These are phyloP conservation scores for Buceros bicornis DNA, from an alignment of 2,797 vertebrate species.

Conservation along the genomic window DNA sequence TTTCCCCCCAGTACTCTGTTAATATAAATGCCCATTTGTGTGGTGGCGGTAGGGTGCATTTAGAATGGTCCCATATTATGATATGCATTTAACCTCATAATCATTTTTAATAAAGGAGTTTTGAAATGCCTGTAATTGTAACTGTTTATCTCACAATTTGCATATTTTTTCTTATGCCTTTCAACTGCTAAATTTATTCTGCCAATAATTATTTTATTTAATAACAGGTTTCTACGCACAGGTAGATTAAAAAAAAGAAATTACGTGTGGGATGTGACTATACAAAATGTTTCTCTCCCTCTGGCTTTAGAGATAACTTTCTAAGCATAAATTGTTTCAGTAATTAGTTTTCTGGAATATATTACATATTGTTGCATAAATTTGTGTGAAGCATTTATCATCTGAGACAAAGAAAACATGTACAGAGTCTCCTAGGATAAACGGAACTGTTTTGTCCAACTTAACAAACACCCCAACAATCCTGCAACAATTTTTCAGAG, in stretches of 20 bases:
- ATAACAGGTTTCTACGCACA: neutral
- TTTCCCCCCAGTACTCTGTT: neutral
- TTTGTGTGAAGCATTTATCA: neutral
- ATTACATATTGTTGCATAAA: conserved; percentile 14
- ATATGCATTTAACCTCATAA: neutral
- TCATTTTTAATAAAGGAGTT: neutral
- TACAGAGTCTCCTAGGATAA: neutral
- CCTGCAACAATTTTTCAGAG: neutral
- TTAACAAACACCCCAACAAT: neutral
- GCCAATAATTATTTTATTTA: neutral
- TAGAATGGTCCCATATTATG: neutral
- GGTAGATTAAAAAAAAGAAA: conserved; percentile 32
- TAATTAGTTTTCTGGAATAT: conserved; percentile 59
- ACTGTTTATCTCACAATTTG: neutral
- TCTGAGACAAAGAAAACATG: neutral
- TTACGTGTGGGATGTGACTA: neutral
- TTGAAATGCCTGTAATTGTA: neutral
- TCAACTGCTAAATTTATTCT: conserved; percentile 7
- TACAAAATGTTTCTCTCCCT: conserved; percentile 1
- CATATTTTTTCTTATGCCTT: neutral
- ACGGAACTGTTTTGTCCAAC: neutral
- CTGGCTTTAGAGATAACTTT: conserved; percentile 47
- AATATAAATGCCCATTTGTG: neutral
- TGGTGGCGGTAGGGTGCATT: neutral
- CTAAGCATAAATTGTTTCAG: conserved; percentile 31